Evolutionary conservation across 2,797 vertebrate genomes (phyloP).

Genomic region (Premnoplex brunnescens): DNA sequence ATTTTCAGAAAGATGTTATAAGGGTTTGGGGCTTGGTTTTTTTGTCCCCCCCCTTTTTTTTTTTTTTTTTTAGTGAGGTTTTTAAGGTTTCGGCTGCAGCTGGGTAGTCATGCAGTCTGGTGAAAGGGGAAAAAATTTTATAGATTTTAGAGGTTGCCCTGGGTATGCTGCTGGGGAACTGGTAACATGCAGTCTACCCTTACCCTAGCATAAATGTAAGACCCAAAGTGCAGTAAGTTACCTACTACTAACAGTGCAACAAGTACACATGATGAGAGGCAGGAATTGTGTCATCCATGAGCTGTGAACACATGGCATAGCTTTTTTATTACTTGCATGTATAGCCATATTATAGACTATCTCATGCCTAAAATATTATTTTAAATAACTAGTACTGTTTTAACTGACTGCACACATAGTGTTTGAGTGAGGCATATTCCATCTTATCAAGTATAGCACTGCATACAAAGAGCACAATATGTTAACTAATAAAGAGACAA

Average conservation of each 20-base stretch:
- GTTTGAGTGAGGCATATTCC: not conserved
- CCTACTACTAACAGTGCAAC: not conserved
- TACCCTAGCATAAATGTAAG: not conserved
- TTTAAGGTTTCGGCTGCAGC: not conserved
- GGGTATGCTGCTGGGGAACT: not conserved
- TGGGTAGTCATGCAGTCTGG: not conserved
- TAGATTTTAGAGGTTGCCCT: not conserved
- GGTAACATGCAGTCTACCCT: not conserved
- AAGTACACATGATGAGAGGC: not conserved
- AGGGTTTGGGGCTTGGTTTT: too few species aligned
- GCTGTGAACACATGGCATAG: not conserved
- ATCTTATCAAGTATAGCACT: not conserved
- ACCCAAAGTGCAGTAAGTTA: not conserved
- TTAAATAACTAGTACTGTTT: not conserved
- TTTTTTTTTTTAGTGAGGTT: not conserved
- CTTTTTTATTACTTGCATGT: not conserved
- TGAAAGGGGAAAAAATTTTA: not conserved
- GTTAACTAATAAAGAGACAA: not conserved
- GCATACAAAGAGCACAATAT: not conserved
- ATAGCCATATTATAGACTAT: not conserved
- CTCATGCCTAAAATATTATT: not conserved
- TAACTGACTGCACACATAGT: not conserved
- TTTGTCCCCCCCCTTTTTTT: fast-evolving
- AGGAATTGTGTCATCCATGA: not conserved
- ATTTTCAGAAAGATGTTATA: not conserved